phyloP scores from a whole-genome alignment of 1,140 invertebrate genomes.

The Anastrepha ludens region DNA sequence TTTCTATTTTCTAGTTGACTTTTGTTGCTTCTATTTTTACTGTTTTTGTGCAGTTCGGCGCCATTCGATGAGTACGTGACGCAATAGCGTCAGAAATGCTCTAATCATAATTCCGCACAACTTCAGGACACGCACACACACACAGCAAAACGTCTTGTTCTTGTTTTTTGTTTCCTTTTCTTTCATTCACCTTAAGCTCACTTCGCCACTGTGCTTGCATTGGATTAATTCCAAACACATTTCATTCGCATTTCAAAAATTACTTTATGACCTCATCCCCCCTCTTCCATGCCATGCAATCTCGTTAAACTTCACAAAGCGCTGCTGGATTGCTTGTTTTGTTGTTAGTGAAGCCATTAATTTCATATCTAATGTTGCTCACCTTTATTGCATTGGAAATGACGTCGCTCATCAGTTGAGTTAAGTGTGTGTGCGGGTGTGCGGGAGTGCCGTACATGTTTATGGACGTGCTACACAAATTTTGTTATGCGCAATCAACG shows the following conservation, averaged over 20 bases:
- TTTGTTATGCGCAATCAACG: not conserved
- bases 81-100: conserved; percentile 6
- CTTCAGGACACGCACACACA: not conserved
- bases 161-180: not conserved
- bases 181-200: not conserved
- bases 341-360: conserved; percentile 17
- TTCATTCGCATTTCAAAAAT: not conserved
- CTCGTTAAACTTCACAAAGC: not conserved
- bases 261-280: not conserved
- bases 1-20: not conserved
- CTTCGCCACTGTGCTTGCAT: not conserved
- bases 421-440: not conserved
- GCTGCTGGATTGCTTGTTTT: not conserved
- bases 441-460: not conserved
- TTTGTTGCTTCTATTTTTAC: not conserved
- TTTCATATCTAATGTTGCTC: conserved; percentile 44
- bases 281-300: not conserved
- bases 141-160: not conserved
- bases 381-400: conserved; percentile 25
- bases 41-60: not conserved
- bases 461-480: not conserved
- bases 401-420: not conserved
- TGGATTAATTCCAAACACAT: conserved; percentile 24
- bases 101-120: conserved; percentile 34
- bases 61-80: not conserved